Percentiles rank a stretch among this genome's conserved stretches.
Evolutionary conservation across 2,113 vertebrate genomes (phyloP).

Genomic region (Indicator indicator): DNA sequence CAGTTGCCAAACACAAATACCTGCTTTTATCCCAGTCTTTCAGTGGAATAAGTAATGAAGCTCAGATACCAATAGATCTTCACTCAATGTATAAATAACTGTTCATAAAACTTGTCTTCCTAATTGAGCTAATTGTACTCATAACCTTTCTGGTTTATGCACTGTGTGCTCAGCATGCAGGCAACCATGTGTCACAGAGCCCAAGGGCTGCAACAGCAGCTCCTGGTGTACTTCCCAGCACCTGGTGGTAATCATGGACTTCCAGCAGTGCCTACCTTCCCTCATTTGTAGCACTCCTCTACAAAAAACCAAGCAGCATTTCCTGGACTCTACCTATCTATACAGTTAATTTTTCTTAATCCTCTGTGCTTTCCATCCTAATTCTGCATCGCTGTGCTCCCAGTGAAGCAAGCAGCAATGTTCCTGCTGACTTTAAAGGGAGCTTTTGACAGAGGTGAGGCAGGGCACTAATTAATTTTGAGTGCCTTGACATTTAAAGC

Average conservation of each 20-base stretch:
- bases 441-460: background rate
- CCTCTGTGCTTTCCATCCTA: background rate
- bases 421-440: background rate
- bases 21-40: background rate
- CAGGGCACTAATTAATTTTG: constrained; percentile 22
- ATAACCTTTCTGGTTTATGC: background rate
- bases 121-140: background rate
- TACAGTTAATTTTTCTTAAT: background rate
- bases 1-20: background rate
- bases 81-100: background rate
- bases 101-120: background rate
- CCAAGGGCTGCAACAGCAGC: background rate
- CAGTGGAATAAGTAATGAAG: background rate
- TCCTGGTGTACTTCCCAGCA: background rate
- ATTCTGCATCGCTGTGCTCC: rapidly evolving
- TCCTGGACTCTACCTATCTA: background rate
- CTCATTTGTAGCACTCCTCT: background rate
- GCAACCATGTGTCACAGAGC: background rate
- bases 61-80: background rate
- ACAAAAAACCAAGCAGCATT: background rate
- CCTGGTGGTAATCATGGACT: rapidly evolving
- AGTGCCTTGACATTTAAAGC: constrained; percentile 5
- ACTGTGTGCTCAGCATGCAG: background rate
- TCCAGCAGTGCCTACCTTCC: background rate
- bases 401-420: background rate